A percentile compares a stretch with the other conserved stretches of the same genome.
Evolutionary conservation across 2,888 invertebrate species (phyloP).

Genomic region (Chrysolina americana): DNA sequence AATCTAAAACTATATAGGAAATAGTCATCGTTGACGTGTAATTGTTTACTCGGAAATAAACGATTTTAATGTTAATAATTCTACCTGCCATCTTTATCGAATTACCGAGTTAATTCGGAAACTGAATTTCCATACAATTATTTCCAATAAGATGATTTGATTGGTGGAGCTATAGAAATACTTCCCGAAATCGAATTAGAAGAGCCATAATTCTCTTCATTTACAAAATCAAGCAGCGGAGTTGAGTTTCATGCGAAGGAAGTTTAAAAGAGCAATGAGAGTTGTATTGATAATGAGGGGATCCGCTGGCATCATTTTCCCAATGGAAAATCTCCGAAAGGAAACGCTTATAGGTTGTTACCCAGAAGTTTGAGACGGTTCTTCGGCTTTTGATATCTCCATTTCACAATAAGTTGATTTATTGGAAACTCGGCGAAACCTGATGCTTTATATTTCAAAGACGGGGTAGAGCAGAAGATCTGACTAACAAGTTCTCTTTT

Average conservation of each 20-base stretch:
- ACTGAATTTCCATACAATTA: not conserved
- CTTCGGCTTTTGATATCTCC: not conserved
- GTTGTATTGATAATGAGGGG: not conserved
- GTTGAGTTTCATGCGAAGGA: not conserved
- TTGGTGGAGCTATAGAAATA: not conserved
- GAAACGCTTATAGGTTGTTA: not conserved
- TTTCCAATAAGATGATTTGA: not conserved
- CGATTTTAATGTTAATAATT: no score
- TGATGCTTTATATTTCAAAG: no score
- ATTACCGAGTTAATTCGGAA: not conserved
- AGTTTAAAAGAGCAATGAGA: not conserved
- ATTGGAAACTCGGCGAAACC: no score
- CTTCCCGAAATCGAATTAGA: not conserved
- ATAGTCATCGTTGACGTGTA: no score
- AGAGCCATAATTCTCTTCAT: slow-evolving; percentile 4
- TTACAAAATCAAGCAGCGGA: not conserved
- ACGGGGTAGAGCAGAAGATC: no score
- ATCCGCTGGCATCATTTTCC: not conserved
- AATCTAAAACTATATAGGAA: no score
- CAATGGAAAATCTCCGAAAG: not conserved
- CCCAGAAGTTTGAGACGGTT: not conserved
- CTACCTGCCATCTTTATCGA: not conserved
- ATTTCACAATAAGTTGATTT: no score
- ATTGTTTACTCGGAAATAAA: no score
- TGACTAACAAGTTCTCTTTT: no score